These are phyloP conservation scores for Cynopterus brachyotis DNA, from an alignment of 2,113 vertebrate genomes.

Conservation along the genomic window DNA sequence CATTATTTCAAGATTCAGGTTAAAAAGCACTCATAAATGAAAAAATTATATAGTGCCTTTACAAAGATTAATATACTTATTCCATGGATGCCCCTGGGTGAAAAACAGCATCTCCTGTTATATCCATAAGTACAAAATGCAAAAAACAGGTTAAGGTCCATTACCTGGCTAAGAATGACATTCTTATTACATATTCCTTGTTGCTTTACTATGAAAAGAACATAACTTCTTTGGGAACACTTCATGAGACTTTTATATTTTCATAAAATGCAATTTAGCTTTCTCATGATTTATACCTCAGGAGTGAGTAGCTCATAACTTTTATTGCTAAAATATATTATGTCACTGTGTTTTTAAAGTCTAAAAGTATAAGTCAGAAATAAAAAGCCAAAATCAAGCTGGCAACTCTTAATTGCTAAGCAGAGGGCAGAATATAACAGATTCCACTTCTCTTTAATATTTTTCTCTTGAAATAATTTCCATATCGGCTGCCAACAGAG, in stretches of 20 bases:
- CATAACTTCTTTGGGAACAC: conserved; percentile 22
- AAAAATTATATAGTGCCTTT: not conserved
- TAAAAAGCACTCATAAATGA: not conserved
- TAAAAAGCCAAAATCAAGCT: not conserved
- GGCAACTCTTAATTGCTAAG: conserved; percentile 36
- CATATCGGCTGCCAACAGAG: conserved; percentile 8
- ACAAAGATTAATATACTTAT: not conserved
- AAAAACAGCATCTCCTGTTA: not conserved
- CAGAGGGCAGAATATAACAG: conserved; percentile 14
- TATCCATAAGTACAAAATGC: not conserved
- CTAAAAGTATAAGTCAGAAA: conserved; percentile 42
- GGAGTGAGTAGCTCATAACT: not conserved
- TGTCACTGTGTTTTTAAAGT: not conserved
- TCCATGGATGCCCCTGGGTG: not conserved
- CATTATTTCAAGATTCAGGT: conserved; percentile 6
- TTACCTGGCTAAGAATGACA: conserved; percentile 5
- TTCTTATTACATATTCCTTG: not conserved
- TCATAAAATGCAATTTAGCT: conserved; percentile 38
- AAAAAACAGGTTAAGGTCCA: not conserved
- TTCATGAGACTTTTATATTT: not conserved
- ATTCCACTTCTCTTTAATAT: conserved; percentile 29
- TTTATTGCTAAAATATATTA: conserved; percentile 30
- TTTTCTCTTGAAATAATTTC: conserved; percentile 54
- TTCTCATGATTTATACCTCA: conserved; percentile 25
- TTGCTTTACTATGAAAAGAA: conserved; percentile 24